Evolutionary conservation across 2,888 invertebrate species (phyloP), one percentile per base, ranked within the genome.

Genomic region (Nasonia oneida): DNA sequence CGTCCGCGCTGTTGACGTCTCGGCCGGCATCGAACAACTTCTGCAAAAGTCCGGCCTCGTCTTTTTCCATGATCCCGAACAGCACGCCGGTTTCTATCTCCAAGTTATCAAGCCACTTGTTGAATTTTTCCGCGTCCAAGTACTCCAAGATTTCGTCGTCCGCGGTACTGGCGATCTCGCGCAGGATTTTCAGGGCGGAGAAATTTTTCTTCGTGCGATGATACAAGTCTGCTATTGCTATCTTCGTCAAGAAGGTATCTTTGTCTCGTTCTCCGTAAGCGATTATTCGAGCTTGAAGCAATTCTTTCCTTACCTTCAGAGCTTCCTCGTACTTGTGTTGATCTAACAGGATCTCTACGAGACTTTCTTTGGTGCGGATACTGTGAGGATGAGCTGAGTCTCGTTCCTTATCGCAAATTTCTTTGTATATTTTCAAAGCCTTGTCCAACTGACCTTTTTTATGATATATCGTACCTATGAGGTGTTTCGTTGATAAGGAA

Each of bases 261-360:
- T 8, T 61, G 79, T 88, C 83, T n/a, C 83, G 42, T 47, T 47
- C 6, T 33, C 83, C 83, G 1, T 42, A 71, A 29, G 15, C 33
- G 23, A n/a, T 37, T 53, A 39, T 12, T 42, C 82, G 14, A 12
- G 47, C 39, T 1, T 80, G 64, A 39, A 71, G 79, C 39, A 87
- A 70, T 14, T 73, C 77, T 33, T 81, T 39, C 76, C 70, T 84
- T 8, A 88, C 84, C 47, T 81, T 71, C 33, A 88, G 82, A 3
- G 89, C 74, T 50, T 89, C 88, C 67, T 88, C 83, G 18, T 42
- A 77, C 77, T 86, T 89, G 8, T 39, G 18, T 3, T 71, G 71
- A 0, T 3, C 10, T 4, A 39, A 37, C 1, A 71, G 42, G 2
- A 71, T 37, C 6, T 37, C 37, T 1, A 6, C 71, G 6, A 82